Conservation (phyloP, 2,113 vertebrate genomes). For the Oncorhynchus keta region DNA sequence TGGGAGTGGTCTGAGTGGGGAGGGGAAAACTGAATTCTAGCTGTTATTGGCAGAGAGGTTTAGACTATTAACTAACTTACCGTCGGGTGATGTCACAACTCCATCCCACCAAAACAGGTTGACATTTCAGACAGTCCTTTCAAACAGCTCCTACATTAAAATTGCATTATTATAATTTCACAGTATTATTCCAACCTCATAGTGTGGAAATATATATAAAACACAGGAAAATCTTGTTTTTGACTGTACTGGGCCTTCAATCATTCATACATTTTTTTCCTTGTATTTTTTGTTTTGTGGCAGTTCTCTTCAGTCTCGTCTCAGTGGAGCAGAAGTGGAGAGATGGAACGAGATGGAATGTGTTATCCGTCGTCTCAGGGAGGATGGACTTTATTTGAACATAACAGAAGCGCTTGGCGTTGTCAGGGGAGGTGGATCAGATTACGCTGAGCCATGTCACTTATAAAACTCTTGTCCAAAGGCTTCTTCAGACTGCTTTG, state of each 20-base stretch:
- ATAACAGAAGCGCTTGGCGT: slow-evolving; percentile 30
- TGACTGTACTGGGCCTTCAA: not conserved
- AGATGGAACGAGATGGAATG: slow-evolving; percentile 29
- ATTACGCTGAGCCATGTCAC: slow-evolving; percentile 47
- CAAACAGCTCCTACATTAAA: too few relatives aligned
- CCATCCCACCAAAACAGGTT: too few relatives aligned
- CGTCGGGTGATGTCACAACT: too few relatives aligned
- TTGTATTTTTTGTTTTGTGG: slow-evolving; percentile 30
- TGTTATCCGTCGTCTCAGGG: slow-evolving; percentile 37
- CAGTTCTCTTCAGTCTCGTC: slow-evolving; percentile 28
- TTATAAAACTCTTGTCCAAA: slow-evolving; percentile 47
- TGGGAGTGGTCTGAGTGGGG: too few relatives aligned
- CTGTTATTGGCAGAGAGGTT: too few relatives aligned
- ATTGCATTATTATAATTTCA: too few relatives aligned
- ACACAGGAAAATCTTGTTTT: too few relatives aligned
- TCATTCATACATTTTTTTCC: slow-evolving; percentile 43
- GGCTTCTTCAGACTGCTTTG: slow-evolving; percentile 55
- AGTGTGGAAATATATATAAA: too few relatives aligned
- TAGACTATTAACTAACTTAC: too few relatives aligned
- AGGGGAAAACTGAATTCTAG: too few relatives aligned
- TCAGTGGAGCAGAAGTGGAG: slow-evolving; percentile 35
- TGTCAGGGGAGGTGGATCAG: slow-evolving; percentile 37
- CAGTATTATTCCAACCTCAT: too few relatives aligned
- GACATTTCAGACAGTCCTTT: too few relatives aligned
- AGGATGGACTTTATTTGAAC: slow-evolving; percentile 49